Conservation (phyloP, 2,797 vertebrate species). For the Catamblyrhynchus diadema region DNA sequence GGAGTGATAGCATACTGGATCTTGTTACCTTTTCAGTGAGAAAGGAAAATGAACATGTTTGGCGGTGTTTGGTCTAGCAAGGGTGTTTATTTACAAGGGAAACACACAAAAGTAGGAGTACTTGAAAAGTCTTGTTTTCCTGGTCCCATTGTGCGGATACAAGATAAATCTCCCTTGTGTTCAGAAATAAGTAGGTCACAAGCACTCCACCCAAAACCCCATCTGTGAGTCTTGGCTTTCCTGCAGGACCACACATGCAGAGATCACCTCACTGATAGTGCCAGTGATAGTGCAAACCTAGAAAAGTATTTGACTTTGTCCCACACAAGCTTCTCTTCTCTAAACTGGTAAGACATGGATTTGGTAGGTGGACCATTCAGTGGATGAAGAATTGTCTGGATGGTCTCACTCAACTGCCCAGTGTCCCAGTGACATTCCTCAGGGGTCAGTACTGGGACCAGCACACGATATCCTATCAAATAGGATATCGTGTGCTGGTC, state of each 20-base stretch:
- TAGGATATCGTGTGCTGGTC: neutral
- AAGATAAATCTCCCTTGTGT: neutral
- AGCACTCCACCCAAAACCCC: neutral
- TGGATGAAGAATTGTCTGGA: neutral
- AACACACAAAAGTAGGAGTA: neutral
- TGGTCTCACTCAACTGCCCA: neutral
- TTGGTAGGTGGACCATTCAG: neutral
- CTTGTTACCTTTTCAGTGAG: neutral
- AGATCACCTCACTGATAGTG: neutral
- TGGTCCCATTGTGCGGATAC: neutral
- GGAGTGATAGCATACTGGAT: neutral
- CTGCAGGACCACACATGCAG: neutral
- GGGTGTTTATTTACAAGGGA: neutral
- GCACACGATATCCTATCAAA: no score
- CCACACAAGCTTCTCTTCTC: neutral
- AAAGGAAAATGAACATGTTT: neutral
- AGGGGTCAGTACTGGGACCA: fast-evolving
- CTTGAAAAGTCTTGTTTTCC: neutral
- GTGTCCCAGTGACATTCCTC: neutral
- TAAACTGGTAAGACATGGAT: neutral
- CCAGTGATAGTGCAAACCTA: neutral
- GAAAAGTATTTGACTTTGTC: neutral
- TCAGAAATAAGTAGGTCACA: neutral
- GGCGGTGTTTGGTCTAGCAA: neutral
- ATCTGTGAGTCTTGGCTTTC: neutral